Evolutionary conservation across 2,888 invertebrate genomes (phyloP).

Genomic region (Cloeon dipterum): DNA sequence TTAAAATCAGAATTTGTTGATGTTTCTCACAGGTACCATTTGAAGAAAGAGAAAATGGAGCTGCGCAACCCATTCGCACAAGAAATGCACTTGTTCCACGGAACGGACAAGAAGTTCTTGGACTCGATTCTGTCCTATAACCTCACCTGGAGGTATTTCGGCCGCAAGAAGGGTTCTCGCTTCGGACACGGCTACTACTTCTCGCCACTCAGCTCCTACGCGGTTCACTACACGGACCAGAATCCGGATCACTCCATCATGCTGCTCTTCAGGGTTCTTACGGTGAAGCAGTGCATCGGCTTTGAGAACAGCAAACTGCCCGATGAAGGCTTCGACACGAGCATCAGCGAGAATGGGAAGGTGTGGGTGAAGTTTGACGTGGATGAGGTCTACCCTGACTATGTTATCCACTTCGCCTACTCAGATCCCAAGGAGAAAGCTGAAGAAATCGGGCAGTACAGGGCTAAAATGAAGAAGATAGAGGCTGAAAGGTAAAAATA

Average conservation of each 20-base stretch:
- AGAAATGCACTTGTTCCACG: neutral
- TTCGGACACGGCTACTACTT: neutral
- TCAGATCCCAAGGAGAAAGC: too few species aligned
- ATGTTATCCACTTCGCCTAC: neutral
- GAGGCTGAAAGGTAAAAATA: too few species aligned
- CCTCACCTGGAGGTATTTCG: neutral
- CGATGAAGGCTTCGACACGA: neutral
- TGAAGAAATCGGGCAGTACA: too few species aligned
- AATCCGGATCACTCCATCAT: neutral
- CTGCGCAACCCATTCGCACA: neutral
- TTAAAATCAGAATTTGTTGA: too few species aligned
- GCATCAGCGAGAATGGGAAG: neutral
- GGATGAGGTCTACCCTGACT: neutral
- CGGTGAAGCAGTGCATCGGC: neutral
- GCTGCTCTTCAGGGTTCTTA: neutral
- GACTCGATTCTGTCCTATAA: neutral
- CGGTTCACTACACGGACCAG: neutral
- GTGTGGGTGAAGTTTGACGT: neutral
- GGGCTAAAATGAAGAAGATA: too few species aligned
- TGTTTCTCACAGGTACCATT: neutral
- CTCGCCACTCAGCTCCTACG: neutral
- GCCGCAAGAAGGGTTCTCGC: neutral
- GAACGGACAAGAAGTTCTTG: neutral
- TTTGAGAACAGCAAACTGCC: neutral
- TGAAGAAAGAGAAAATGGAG: neutral